Evolutionary conservation across 2,888 invertebrate species (phyloP).

Genomic region (Ellobium chinense): DNA sequence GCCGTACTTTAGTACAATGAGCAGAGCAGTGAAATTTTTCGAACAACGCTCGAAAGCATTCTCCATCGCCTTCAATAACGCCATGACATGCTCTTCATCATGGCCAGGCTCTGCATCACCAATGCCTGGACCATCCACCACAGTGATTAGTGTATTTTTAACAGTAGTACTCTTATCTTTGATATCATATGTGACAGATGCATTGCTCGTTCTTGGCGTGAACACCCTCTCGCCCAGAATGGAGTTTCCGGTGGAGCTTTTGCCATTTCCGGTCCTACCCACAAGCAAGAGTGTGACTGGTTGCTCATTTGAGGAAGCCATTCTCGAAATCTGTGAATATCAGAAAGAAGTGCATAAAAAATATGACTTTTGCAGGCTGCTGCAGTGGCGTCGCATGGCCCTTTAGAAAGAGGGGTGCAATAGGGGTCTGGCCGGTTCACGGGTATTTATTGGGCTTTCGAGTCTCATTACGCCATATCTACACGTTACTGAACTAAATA

Average conservation of each 20-base stretch:
- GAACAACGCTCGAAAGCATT: background rate
- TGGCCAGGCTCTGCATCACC: background rate
- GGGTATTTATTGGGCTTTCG: too few species aligned
- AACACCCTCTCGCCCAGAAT: background rate
- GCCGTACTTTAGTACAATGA: constrained; percentile 8
- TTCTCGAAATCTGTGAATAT: too few species aligned
- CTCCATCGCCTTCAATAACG: too few species aligned
- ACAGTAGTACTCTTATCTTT: background rate
- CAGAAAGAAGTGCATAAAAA: too few species aligned
- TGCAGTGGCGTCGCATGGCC: too few species aligned
- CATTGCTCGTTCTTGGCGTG: background rate
- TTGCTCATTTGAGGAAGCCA: too few species aligned
- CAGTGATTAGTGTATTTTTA: background rate
- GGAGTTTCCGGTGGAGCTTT: background rate
- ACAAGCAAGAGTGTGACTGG: background rate
- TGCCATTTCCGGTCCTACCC: background rate
- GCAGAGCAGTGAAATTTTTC: background rate
- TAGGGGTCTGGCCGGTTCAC: too few species aligned
- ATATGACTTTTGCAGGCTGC: too few species aligned
- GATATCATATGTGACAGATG: background rate
- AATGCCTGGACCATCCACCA: background rate
- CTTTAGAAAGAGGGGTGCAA: too few species aligned
- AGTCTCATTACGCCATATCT: too few species aligned
- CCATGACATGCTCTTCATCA: too few species aligned
- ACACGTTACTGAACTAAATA: too few species aligned